A percentile compares a stretch with the other conserved stretches of the same genome.
Conservation (phyloP, 2,888 invertebrate species). For the Cotesia congregata region DNA sequence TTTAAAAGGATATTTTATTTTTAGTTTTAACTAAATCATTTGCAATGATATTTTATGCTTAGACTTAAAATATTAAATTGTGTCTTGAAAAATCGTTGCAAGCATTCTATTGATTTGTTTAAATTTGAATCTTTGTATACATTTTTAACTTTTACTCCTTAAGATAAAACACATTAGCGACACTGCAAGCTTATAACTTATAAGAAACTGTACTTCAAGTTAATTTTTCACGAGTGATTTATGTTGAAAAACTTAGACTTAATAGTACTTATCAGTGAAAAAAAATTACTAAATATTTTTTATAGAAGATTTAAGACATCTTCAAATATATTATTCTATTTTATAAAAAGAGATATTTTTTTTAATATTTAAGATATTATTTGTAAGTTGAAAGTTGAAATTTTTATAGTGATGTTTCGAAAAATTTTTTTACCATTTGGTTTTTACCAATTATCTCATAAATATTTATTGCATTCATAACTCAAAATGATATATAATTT, state of each 20-base stretch:
- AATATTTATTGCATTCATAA: too few relatives aligned
- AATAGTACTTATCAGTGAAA: background rate
- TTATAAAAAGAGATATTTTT: background rate
- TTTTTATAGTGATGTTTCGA: too few relatives aligned
- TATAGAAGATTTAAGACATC: background rate
- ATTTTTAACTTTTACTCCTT: background rate
- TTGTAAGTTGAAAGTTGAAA: too few relatives aligned
- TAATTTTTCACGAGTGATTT: background rate
- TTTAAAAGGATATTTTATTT: background rate
- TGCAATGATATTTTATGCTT: too few relatives aligned
- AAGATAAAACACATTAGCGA: background rate
- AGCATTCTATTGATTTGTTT: too few relatives aligned
- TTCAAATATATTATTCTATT: background rate
- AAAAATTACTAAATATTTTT: background rate
- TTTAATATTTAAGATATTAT: too few relatives aligned
- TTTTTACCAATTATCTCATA: too few relatives aligned
- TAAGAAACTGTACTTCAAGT: background rate
- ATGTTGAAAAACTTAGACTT: background rate
- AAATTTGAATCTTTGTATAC: background rate
- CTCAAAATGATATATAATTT: too few relatives aligned
- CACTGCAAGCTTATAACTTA: background rate
- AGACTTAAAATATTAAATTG: too few relatives aligned
- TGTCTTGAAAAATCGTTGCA: too few relatives aligned
- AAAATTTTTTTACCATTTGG: too few relatives aligned
- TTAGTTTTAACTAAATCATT: too few relatives aligned